phyloP scores from a whole-genome alignment of 1,140 invertebrate species.

The Physella acuta region DNA sequence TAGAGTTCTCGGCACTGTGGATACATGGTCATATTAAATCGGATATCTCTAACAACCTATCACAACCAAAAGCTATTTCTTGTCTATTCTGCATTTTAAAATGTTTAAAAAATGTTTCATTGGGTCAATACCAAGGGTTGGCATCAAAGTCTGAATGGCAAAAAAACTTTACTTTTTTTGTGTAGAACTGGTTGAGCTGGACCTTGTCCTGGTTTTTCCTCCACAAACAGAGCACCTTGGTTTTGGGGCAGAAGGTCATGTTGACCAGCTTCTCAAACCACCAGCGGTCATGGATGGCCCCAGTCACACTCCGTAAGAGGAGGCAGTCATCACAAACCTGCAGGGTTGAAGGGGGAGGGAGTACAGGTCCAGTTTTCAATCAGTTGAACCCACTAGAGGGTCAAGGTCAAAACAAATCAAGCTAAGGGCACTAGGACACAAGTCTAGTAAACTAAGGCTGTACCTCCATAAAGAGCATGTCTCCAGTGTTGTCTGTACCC shows the following conservation, averaged over 20 bases:
- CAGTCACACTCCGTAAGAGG: constrained; percentile 86
- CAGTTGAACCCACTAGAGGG: too few species aligned
- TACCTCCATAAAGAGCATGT: constrained; percentile 93
- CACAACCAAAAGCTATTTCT: too few species aligned
- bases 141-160: too few species aligned
- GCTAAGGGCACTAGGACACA: background rate
- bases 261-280: constrained; percentile 99
- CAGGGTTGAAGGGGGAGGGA: too few species aligned
- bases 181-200: constrained; percentile 97
- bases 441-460: background rate
- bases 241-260: constrained; percentile 99
- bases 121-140: too few species aligned
- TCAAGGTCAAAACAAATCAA: too few species aligned
- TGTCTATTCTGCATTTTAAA: too few species aligned
- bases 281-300: constrained; percentile 94
- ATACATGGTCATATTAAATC: too few species aligned
- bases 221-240: constrained; percentile 88
- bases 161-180: constrained; percentile 95
- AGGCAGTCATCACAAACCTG: constrained; percentile 92
- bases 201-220: constrained; percentile 62
- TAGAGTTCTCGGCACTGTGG: constrained; percentile 96
- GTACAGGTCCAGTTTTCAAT: too few species aligned
- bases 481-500: constrained; percentile 83
- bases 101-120: too few species aligned
- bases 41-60: too few species aligned